Percentiles rank a stretch among this genome's conserved stretches.
These are phyloP conservation scores for Canis aureus DNA, from an alignment of 2,113 vertebrate genomes.

Conservation along the genomic window DNA sequence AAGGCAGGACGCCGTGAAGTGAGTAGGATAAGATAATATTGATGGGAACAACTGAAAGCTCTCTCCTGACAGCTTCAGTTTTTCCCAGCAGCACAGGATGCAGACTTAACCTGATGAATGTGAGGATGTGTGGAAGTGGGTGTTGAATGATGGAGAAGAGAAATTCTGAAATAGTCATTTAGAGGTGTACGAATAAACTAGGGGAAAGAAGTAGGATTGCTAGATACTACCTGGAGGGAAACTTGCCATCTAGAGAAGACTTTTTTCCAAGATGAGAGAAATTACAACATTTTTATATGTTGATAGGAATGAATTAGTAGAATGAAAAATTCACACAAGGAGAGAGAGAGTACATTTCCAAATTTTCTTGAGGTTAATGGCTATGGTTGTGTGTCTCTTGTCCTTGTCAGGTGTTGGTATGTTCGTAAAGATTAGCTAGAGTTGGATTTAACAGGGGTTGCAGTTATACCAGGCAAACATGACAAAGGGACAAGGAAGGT, in stretches of 20 bases:
- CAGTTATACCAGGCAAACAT: background rate
- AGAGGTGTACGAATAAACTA: background rate
- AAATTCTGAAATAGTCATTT: background rate
- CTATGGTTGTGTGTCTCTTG: background rate
- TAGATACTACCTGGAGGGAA: background rate
- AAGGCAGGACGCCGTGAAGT: background rate
- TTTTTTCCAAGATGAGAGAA: background rate
- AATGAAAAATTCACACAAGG: background rate
- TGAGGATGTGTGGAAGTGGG: background rate
- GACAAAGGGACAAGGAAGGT: background rate
- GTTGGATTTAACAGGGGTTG: background rate
- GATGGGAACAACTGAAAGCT: background rate
- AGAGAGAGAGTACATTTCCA: background rate
- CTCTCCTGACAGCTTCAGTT: background rate
- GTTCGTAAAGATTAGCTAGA: background rate
- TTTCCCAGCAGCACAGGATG: background rate
- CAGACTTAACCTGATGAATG: background rate
- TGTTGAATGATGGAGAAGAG: background rate
- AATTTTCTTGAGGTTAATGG: conserved; percentile 6
- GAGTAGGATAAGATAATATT: background rate
- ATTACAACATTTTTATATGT: conserved; percentile 1
- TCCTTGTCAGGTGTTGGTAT: background rate
- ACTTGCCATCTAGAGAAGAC: background rate
- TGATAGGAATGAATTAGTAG: background rate
- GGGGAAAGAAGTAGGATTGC: background rate